phyloP scores from a whole-genome alignment of 2,888 invertebrate species.

The Ellobium chinense region DNA sequence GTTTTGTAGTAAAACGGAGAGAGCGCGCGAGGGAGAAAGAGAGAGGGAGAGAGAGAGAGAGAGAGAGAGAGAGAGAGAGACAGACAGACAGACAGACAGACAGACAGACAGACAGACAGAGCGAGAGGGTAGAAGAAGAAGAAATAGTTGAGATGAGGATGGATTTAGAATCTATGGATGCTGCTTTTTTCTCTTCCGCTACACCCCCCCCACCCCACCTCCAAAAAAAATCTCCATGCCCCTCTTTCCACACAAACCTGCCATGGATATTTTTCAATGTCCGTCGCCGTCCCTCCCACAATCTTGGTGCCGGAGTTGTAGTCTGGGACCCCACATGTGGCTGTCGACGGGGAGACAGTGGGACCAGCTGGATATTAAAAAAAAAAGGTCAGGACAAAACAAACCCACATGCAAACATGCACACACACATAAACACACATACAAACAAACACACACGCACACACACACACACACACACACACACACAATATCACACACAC shows the following conservation, averaged over 20 bases:
- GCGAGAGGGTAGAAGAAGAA: background rate
- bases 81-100: conserved; percentile 6
- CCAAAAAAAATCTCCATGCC: too few relatives aligned
- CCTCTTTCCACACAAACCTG: conserved; percentile 30
- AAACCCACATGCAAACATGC: background rate
- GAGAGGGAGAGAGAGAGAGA: conserved; percentile 21
- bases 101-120: conserved; percentile 2
- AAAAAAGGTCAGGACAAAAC: too few relatives aligned
- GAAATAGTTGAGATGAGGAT: too few relatives aligned
- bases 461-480: background rate
- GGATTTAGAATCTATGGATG: too few relatives aligned
- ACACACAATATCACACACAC: background rate
- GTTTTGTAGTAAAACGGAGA: too few relatives aligned
- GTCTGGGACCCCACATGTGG: background rate
- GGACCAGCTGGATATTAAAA: too few relatives aligned
- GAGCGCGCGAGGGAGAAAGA: too few relatives aligned
- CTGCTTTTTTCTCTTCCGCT: too few relatives aligned
- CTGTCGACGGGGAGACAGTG: too few relatives aligned
- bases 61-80: background rate
- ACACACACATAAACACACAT: background rate
- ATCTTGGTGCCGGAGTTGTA: background rate
- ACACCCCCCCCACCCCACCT: too few relatives aligned
- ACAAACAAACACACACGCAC: background rate
- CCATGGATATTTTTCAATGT: conserved; percentile 30
- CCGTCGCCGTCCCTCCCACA: conserved; percentile 1